Conservation (phyloP, 2,888 invertebrate species). For the Euzophera pinguis region DNA sequence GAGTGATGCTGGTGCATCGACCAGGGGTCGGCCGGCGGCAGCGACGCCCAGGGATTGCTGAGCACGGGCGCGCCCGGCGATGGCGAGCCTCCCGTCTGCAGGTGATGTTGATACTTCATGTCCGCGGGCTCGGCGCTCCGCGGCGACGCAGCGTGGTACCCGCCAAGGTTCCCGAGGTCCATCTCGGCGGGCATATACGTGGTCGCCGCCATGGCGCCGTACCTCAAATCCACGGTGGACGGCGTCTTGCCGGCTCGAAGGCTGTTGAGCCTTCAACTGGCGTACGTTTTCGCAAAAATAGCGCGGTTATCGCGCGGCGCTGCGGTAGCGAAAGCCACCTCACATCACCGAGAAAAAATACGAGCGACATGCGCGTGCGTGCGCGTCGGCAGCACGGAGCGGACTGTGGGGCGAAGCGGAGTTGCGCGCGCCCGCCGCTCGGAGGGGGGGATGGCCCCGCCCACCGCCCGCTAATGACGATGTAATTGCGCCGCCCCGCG, state of each 20-base stretch:
- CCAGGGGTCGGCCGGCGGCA: conserved; percentile 91
- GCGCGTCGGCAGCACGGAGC: conserved; percentile 77
- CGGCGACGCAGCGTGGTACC: conserved; percentile 92
- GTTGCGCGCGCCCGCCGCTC: conserved; percentile 59
- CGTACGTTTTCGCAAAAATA: conserved; percentile 66
- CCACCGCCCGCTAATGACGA: conserved; percentile 63
- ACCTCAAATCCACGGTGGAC: conserved; percentile 81
- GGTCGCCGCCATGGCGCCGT: conserved; percentile 96
- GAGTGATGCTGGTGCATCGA: conserved; percentile 90
- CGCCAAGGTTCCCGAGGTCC: conserved; percentile 89
- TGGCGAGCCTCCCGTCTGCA: conserved; percentile 85
- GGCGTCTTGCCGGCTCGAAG: conserved; percentile 83
- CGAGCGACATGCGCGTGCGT: conserved; percentile 82
- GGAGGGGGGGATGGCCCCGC: conserved; percentile 58
- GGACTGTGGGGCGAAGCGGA: conserved; percentile 64
- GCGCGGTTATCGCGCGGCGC: conserved; percentile 72
- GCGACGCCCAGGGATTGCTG: conserved; percentile 90
- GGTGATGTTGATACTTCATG: conserved; percentile 96
- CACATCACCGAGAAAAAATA: conserved; percentile 68
- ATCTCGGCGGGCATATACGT: conserved; percentile 95
- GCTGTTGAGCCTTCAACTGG: conserved; percentile 77
- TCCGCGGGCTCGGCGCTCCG: conserved; percentile 93
- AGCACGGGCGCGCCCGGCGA: conserved; percentile 78
- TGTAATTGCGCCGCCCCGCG: conserved; percentile 55
- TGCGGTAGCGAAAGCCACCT: conserved; percentile 76